Percentiles rank a stretch among this genome's conserved stretches.
These are phyloP conservation scores for Parazoanthus atlanticus DNA, from an alignment of 92 coral and sea anemone species.

Conservation along the genomic window DNA sequence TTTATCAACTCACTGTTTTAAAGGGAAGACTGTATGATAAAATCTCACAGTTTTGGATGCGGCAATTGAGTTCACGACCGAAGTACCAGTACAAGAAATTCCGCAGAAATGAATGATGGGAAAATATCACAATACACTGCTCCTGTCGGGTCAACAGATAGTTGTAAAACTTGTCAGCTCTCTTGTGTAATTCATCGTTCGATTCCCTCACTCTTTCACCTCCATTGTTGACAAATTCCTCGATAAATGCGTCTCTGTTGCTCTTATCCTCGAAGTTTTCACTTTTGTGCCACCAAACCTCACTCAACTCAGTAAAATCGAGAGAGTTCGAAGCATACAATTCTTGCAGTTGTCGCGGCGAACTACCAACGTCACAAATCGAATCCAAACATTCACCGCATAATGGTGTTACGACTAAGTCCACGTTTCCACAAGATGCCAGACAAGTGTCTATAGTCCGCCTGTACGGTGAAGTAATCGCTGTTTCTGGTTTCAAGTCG, in stretches of 20 bases:
- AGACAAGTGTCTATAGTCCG: conserved; percentile 59
- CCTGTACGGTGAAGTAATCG: conserved; percentile 52
- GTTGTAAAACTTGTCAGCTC: conserved; percentile 56
- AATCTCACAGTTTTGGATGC: conserved; percentile 38
- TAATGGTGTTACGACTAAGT: conserved; percentile 48
- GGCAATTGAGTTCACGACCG: background rate
- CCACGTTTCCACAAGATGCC: conserved; percentile 44
- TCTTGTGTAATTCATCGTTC: conserved; percentile 28
- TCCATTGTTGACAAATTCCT: conserved; percentile 48
- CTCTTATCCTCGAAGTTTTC: background rate
- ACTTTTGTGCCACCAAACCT: conserved; percentile 58
- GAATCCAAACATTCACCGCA: conserved; percentile 60
- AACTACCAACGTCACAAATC: conserved; percentile 52
- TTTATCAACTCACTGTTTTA: background rate
- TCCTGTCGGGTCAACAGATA: conserved; percentile 51
- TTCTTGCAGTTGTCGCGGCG: conserved; percentile 48
- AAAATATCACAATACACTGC: conserved; percentile 53
- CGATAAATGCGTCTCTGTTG: conserved; percentile 26
- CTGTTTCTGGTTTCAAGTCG: conserved; percentile 43
- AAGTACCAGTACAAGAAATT: conserved; percentile 42
- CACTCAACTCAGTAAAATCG: conserved; percentile 50
- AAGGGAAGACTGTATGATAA: conserved; percentile 27
- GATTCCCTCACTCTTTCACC: conserved; percentile 48
- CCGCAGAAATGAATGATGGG: conserved; percentile 54
- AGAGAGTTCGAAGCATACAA: conserved; percentile 38